Conservation (phyloP, 2,888 invertebrate genomes). For the Osedax frankpressi region DNA sequence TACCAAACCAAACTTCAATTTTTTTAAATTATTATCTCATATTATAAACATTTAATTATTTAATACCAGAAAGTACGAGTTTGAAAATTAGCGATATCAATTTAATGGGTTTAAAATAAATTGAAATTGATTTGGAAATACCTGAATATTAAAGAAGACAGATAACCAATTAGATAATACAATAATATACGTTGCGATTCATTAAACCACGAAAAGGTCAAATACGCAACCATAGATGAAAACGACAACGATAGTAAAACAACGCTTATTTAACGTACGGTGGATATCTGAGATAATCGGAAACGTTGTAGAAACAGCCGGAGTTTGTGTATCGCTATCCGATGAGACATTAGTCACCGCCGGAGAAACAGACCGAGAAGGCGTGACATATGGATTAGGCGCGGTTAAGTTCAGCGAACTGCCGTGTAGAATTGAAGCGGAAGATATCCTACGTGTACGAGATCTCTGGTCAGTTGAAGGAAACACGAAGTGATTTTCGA, state of each 20-base stretch:
- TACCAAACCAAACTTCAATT: too few relatives aligned
- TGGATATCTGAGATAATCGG: not conserved
- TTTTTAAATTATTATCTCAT: too few relatives aligned
- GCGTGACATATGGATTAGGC: not conserved
- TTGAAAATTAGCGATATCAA: too few relatives aligned
- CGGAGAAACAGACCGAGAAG: not conserved
- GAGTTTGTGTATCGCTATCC: constrained; percentile 1
- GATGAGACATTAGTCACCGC: constrained; percentile 19
- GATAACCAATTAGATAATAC: not conserved
- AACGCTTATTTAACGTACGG: not conserved
- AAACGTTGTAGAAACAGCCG: not conserved
- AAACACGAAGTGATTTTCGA: not conserved
- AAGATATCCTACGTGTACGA: not conserved
- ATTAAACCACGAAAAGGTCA: too few relatives aligned
- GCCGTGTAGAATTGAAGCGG: not conserved
- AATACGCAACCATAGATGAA: too few relatives aligned
- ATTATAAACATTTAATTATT: too few relatives aligned
- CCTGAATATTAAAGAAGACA: too few relatives aligned
- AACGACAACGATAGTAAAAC: too few relatives aligned
- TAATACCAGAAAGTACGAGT: too few relatives aligned
- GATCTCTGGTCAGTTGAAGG: too few relatives aligned
- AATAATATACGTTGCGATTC: not conserved
- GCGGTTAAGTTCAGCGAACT: not conserved
- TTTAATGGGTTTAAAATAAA: too few relatives aligned
- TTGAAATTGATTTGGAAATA: too few relatives aligned